These are phyloP conservation scores for Aix galericulata DNA, from an alignment of 2,113 vertebrate genomes.

Conservation along the genomic window DNA sequence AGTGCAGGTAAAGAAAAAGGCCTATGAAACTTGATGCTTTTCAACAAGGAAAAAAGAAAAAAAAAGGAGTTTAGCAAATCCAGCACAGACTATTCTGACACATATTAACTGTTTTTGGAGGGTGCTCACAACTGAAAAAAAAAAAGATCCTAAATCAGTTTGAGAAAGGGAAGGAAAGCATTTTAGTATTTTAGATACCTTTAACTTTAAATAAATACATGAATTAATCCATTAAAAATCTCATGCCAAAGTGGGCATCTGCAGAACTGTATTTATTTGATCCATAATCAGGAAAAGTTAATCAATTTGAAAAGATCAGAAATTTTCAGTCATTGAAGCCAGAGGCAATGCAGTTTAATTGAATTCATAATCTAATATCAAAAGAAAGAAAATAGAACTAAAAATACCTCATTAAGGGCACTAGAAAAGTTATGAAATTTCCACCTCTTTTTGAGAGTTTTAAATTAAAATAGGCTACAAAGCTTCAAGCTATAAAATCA, in stretches of 20 bases:
- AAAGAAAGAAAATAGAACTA: neutral
- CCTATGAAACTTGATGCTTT: neutral
- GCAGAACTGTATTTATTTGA: neutral
- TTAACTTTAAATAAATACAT: neutral
- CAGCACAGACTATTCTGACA: neutral
- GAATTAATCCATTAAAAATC: neutral
- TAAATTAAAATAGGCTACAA: neutral
- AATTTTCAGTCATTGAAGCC: neutral
- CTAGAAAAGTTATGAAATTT: neutral
- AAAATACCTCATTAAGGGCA: neutral
- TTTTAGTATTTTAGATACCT: neutral
- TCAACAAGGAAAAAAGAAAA: neutral
- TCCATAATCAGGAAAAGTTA: neutral
- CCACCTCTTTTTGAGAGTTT: neutral
- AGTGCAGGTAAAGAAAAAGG: neutral
- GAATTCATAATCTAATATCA: neutral
- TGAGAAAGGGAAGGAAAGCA: neutral
- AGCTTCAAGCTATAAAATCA: neutral
- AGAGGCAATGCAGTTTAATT: neutral
- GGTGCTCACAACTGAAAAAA: accelerated
- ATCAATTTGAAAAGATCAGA: neutral
- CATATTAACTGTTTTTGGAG: neutral
- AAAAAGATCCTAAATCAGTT: neutral
- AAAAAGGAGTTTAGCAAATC: neutral
- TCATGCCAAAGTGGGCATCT: neutral